Evolutionary conservation across 1,140 invertebrate species (phyloP).

Genomic region (Caenorhabditis latens): DNA sequence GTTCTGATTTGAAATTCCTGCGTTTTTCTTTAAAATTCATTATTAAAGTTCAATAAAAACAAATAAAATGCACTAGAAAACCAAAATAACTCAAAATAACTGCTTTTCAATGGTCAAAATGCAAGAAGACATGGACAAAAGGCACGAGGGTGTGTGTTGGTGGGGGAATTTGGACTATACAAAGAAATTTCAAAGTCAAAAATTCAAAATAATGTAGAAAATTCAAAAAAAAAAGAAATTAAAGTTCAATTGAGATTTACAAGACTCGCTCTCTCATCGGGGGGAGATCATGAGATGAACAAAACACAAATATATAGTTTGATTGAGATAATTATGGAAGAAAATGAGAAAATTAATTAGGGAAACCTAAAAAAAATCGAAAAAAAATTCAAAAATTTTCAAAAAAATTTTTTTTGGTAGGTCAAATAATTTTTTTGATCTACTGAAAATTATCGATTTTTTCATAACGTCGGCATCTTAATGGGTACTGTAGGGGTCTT

Average conservation of each 20-base stretch:
- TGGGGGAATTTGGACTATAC: too few relatives aligned
- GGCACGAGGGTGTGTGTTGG: neutral
- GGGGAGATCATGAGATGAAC: slow-evolving; percentile 23
- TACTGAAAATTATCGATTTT: slow-evolving; percentile 3
- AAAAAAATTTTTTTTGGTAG: neutral
- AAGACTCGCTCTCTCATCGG: slow-evolving; percentile 51
- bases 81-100: neutral
- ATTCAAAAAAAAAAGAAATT: slow-evolving; percentile 17
- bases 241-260: slow-evolving; percentile 43
- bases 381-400: neutral
- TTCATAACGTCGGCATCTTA: slow-evolving; percentile 23
- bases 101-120: neutral
- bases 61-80: slow-evolving; percentile 8
- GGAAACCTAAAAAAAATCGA: neutral
- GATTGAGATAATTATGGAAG: neutral
- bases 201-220: neutral
- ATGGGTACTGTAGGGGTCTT: slow-evolving; percentile 55
- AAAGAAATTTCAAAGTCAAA: neutral
- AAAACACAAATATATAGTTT: neutral
- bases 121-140: neutral
- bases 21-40: too few relatives aligned
- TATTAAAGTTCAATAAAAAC: neutral
- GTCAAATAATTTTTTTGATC: neutral
- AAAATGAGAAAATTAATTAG: neutral
- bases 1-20: too few relatives aligned